phyloP scores from a whole-genome alignment of 2,797 vertebrate species.

The Chloroceryle inda region DNA sequence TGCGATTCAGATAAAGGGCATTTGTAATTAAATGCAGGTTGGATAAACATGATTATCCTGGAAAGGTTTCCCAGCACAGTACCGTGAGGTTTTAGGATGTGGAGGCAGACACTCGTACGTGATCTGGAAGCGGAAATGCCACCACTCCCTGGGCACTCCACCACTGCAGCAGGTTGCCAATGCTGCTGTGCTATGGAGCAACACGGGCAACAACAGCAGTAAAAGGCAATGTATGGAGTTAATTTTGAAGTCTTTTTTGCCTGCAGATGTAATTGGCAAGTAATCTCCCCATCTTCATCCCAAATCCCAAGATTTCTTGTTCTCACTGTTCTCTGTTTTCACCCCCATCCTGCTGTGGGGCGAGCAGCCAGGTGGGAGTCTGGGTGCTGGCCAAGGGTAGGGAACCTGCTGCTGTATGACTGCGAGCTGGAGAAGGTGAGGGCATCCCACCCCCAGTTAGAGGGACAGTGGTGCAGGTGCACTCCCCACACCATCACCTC shows the following conservation, averaged over 20 bases:
- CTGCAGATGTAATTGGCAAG: neutral
- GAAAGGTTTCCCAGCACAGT: neutral
- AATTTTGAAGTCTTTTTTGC: neutral
- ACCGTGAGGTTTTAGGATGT: neutral
- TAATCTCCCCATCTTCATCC: neutral
- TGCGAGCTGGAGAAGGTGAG: neutral
- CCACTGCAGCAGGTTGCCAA: rapidly evolving
- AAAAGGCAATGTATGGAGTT: neutral
- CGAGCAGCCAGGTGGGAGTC: neutral
- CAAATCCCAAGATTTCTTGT: rapidly evolving
- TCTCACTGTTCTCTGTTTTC: neutral
- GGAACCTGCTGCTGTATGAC: rapidly evolving
- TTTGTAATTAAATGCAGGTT: constrained; percentile 30
- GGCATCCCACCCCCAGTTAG: neutral
- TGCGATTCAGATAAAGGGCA: constrained; percentile 24
- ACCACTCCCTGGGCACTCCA: neutral
- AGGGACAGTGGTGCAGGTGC: neutral
- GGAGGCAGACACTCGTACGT: rapidly evolving
- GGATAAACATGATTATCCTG: neutral
- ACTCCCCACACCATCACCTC: neutral
- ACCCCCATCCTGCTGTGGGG: neutral
- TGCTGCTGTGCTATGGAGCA: rapidly evolving
- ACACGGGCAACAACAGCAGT: rapidly evolving
- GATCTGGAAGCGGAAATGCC: neutral
- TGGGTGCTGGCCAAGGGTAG: neutral